Evolutionary conservation across 64 coral and sea anemone genomes (phyloP).

Genomic region (Orbicella faveolata): DNA sequence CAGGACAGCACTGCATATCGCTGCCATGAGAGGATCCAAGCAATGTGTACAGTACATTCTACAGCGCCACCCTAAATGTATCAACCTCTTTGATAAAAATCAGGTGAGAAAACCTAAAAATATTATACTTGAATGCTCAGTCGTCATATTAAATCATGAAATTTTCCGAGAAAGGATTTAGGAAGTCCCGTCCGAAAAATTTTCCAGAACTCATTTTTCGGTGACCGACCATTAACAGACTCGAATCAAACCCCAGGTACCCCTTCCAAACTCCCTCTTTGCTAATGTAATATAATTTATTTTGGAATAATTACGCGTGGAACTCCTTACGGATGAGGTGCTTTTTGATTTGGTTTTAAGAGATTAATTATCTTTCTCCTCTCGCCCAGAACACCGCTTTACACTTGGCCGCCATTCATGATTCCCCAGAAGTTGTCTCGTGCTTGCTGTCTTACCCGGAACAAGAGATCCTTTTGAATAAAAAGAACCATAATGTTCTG

Average conservation of each 20-base stretch:
- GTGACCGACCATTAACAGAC: no score
- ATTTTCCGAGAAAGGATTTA: no score
- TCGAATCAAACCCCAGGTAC: no score
- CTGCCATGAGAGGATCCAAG: slow-evolving; percentile 57
- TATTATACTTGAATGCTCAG: not conserved
- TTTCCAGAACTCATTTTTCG: no score
- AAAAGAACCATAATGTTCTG: slow-evolving; percentile 30
- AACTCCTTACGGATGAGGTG: not conserved
- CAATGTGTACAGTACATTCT: slow-evolving; percentile 47
- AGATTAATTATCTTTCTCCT: not conserved
- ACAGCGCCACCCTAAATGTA: slow-evolving; percentile 40
- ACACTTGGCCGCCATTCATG: slow-evolving; percentile 45
- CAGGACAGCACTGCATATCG: slow-evolving; percentile 40
- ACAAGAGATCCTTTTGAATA: slow-evolving; percentile 44
- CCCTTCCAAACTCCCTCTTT: no score
- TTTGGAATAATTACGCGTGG: no score
- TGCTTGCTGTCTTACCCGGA: slow-evolving; percentile 29
- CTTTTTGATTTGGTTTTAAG: not conserved
- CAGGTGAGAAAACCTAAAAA: slow-evolving; percentile 6
- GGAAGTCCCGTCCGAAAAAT: not conserved
- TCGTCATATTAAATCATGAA: not conserved
- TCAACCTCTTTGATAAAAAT: slow-evolving; percentile 53
- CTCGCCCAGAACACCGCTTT: slow-evolving; percentile 45
- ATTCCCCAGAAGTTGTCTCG: slow-evolving; percentile 42
- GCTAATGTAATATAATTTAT: no score